Conservation (phyloP, 2,113 vertebrate genomes). For the Paraplagusia blochii region DNA sequence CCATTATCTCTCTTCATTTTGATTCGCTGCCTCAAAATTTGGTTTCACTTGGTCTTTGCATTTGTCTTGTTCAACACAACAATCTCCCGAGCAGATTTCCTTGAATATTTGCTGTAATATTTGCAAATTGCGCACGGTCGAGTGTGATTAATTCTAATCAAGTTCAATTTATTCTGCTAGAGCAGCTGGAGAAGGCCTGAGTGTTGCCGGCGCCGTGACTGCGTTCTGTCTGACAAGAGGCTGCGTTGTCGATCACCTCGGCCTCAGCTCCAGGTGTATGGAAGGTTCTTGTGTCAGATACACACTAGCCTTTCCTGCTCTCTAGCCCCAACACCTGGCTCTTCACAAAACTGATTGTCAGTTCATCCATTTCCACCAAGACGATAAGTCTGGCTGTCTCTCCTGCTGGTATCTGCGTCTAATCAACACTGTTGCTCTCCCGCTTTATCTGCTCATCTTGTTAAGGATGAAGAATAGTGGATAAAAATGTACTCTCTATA, state of each 20-base stretch:
- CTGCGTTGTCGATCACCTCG: conserved; percentile 60
- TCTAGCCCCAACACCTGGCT: conserved; percentile 74
- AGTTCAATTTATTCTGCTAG: conserved; percentile 76
- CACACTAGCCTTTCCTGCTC: conserved; percentile 68
- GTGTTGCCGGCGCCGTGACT: conserved; percentile 60
- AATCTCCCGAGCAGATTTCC: conserved; percentile 36
- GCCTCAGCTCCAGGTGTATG: conserved; percentile 70
- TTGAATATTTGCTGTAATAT: conserved; percentile 64
- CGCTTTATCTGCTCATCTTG: conserved; percentile 61
- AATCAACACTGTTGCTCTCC: conserved; percentile 62
- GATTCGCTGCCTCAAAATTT: conserved; percentile 1
- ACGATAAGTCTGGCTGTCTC: conserved; percentile 46
- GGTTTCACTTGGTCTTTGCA: conserved; percentile 7
- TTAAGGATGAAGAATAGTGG: conserved; percentile 64
- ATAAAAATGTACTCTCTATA: conserved; percentile 72
- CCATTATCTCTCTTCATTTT: not conserved
- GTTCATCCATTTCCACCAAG: conserved; percentile 57
- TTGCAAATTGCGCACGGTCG: conserved; percentile 70
- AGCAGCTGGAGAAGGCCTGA: conserved; percentile 77
- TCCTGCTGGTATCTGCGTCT: conserved; percentile 44
- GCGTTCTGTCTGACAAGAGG: conserved; percentile 62
- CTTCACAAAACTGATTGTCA: conserved; percentile 65
- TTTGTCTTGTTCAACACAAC: conserved; percentile 38
- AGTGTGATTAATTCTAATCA: conserved; percentile 78
- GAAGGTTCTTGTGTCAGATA: conserved; percentile 67